Evolutionary conservation across 2,113 vertebrate genomes (phyloP).

Genomic region (Chinchilla lanigera): DNA sequence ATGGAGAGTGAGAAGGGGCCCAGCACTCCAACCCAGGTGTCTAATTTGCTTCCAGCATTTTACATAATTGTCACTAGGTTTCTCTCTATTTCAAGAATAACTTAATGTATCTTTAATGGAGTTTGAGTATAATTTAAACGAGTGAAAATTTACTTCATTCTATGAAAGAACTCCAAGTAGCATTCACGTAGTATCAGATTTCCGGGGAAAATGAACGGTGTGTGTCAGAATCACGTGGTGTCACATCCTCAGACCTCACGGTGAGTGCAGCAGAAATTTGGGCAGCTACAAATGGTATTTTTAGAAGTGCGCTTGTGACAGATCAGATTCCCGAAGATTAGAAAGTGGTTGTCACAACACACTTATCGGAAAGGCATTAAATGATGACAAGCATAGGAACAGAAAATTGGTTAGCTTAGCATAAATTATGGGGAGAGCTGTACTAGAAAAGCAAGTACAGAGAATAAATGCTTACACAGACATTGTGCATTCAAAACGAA

Average conservation of each 20-base stretch:
- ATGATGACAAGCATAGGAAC: slow-evolving; percentile 64
- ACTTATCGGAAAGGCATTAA: slow-evolving; percentile 58
- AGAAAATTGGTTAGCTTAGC: slow-evolving; percentile 73
- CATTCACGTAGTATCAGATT: neutral
- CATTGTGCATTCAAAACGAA: neutral
- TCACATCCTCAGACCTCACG: neutral
- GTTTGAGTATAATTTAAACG: neutral
- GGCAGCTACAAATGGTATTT: slow-evolving; percentile 62
- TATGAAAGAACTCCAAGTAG: neutral
- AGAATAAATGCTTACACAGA: slow-evolving; percentile 59
- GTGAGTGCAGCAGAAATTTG: slow-evolving; percentile 27
- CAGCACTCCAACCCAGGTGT: neutral
- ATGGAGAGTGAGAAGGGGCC: neutral
- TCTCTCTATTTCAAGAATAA: neutral
- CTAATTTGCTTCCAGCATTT: neutral
- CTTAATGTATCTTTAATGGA: neutral
- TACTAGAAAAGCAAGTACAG: slow-evolving; percentile 55
- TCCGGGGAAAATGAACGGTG: neutral
- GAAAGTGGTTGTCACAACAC: slow-evolving; percentile 74
- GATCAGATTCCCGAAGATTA: slow-evolving; percentile 56
- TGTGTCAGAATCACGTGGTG: neutral
- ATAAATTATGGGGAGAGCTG: slow-evolving; percentile 50
- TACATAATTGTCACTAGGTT: neutral
- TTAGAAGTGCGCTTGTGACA: slow-evolving; percentile 46
- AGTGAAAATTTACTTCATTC: slow-evolving; percentile 25